Evolutionary conservation across 2,113 vertebrate species (phyloP).

Genomic region (Monarcha castaneiventris): DNA sequence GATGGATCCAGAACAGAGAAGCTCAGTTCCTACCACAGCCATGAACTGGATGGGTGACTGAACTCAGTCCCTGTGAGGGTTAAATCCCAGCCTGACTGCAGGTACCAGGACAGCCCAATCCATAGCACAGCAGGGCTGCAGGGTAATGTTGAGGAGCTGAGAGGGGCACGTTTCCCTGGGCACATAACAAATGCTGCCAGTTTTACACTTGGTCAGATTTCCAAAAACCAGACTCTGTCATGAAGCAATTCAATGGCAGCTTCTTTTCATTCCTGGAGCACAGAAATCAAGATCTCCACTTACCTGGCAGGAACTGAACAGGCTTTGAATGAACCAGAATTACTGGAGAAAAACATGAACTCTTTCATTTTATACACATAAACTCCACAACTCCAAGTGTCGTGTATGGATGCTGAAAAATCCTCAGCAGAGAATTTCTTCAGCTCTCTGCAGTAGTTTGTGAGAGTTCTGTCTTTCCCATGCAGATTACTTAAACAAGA

Average conservation of each 20-base stretch:
- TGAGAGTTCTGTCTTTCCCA: too few species aligned
- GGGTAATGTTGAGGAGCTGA: accelerated
- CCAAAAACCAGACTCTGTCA: background rate
- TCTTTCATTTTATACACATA: background rate
- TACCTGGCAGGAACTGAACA: background rate
- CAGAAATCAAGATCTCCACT: background rate
- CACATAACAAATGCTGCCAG: background rate
- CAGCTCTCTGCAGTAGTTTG: too few species aligned
- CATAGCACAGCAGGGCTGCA: background rate
- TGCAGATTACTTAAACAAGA: too few species aligned
- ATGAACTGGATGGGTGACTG: background rate
- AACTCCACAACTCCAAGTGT: background rate
- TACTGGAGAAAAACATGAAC: background rate
- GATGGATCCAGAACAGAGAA: background rate
- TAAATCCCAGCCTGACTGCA: background rate
- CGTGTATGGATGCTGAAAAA: too few species aligned
- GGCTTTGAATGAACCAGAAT: background rate
- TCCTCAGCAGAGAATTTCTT: too few species aligned
- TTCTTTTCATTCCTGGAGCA: background rate
- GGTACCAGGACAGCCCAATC: background rate
- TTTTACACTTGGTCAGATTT: background rate
- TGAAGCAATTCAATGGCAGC: background rate
- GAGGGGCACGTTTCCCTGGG: background rate
- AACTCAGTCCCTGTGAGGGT: background rate
- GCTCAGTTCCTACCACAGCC: background rate